Evolutionary conservation across 2,797 vertebrate species (phyloP).

Genomic region (Cuniculus paca): DNA sequence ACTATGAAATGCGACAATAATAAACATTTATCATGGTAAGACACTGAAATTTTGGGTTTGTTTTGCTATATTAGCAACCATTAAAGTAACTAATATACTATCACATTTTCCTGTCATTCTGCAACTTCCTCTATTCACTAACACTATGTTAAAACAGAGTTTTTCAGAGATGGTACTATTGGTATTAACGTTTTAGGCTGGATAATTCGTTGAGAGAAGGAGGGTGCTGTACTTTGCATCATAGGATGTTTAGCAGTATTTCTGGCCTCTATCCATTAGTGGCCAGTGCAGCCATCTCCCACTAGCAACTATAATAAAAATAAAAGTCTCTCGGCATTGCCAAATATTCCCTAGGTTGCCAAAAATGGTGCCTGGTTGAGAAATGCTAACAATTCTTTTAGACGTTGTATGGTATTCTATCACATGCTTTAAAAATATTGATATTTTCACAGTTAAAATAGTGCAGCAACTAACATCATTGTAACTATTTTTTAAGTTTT

Average conservation of each 20-base stretch:
- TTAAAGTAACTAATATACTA: background rate
- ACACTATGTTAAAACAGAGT: background rate
- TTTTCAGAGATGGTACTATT: background rate
- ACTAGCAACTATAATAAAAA: background rate
- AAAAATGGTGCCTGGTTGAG: background rate
- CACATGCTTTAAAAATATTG: background rate
- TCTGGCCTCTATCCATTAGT: background rate
- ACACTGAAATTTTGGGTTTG: constrained; percentile 11
- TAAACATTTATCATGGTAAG: background rate
- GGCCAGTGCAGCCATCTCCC: background rate
- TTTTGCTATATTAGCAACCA: background rate
- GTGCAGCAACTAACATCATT: background rate
- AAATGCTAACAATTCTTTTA: background rate
- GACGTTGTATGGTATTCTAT: background rate
- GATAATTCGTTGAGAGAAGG: background rate
- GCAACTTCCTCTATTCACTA: background rate
- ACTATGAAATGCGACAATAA: background rate
- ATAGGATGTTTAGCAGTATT: background rate
- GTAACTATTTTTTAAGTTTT: background rate
- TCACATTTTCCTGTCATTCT: background rate
- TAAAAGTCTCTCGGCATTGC: background rate
- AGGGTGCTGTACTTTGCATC: background rate
- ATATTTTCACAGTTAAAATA: constrained; percentile 15
- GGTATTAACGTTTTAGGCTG: background rate
- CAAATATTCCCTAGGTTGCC: background rate